These are phyloP conservation scores for Trichonephila clavata DNA, from an alignment of 1,140 invertebrate species.

Conservation along the genomic window DNA sequence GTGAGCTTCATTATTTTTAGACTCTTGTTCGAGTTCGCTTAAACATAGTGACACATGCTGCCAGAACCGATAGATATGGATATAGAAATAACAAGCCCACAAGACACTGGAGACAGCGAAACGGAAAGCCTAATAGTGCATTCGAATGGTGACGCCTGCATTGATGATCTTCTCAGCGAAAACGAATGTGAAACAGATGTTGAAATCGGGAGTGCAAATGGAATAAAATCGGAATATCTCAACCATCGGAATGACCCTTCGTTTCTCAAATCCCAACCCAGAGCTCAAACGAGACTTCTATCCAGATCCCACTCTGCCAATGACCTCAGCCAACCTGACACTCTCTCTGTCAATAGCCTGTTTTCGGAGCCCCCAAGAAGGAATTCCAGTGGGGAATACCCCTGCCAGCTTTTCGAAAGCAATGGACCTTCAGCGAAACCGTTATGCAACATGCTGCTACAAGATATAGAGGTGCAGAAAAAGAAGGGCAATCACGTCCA, in stretches of 20 bases:
- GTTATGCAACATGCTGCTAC: not conserved
- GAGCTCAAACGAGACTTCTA: conserved; percentile 58
- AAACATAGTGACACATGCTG: not conserved
- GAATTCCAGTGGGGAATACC: conserved; percentile 71
- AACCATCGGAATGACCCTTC: conserved; percentile 38
- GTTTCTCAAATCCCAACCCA: conserved; percentile 15
- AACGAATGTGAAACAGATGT: conserved; percentile 64
- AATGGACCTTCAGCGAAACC: not conserved
- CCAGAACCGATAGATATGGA: not conserved
- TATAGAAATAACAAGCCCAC: not conserved
- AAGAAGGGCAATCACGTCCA: conserved; percentile 26
- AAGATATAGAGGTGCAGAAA: conserved; percentile 52
- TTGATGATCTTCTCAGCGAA: conserved; percentile 60
- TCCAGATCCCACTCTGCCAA: conserved; percentile 65
- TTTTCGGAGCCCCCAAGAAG: conserved; percentile 42
- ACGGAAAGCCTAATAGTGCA: conserved; percentile 62
- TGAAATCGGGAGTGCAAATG: conserved; percentile 36
- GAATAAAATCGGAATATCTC: conserved; percentile 10
- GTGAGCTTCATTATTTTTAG: too few species aligned
- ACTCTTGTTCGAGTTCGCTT: too few species aligned
- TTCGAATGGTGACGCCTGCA: conserved; percentile 27
- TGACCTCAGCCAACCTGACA: conserved; percentile 32
- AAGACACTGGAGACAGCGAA: conserved; percentile 40
- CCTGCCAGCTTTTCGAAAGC: not conserved
- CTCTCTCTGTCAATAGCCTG: conserved; percentile 9